phyloP scores from a whole-genome alignment of 2,113 vertebrate genomes.

The Geothlypis trichas region DNA sequence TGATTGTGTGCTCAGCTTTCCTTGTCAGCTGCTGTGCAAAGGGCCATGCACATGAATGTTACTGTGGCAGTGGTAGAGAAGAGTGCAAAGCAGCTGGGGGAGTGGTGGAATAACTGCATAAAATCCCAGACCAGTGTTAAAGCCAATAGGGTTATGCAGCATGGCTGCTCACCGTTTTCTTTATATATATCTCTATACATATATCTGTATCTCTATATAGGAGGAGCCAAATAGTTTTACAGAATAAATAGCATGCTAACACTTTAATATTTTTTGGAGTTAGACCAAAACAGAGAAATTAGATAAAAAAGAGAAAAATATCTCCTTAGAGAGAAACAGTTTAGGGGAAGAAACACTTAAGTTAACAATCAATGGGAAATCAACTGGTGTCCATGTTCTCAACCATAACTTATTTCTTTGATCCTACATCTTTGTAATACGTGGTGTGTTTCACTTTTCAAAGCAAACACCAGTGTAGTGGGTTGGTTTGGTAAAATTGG shows the following conservation, averaged over 20 bases:
- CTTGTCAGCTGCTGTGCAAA: conserved; percentile 25
- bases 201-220: not conserved
- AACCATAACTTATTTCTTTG: not conserved
- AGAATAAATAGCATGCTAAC: not conserved
- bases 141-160: not conserved
- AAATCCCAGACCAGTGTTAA: not conserved
- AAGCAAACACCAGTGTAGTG: not conserved
- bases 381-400: not conserved
- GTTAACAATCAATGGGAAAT: not conserved
- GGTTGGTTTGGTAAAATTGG: not conserved
- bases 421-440: not conserved
- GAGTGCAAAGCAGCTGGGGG: not conserved
- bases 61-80: not conserved
- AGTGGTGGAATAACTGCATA: not conserved
- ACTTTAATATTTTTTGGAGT: not conserved
- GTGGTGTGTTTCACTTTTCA: not conserved
- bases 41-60: not conserved
- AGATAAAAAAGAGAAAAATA: too few relatives aligned
- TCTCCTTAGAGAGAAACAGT: not conserved
- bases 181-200: not conserved
- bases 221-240: not conserved
- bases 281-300: not conserved
- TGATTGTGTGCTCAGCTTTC: conserved; percentile 71
- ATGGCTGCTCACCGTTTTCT: not conserved
- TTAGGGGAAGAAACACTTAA: not conserved